These are phyloP conservation scores for Thripadectes ignobilis DNA, from an alignment of 2,797 vertebrate genomes.

Conservation along the genomic window DNA sequence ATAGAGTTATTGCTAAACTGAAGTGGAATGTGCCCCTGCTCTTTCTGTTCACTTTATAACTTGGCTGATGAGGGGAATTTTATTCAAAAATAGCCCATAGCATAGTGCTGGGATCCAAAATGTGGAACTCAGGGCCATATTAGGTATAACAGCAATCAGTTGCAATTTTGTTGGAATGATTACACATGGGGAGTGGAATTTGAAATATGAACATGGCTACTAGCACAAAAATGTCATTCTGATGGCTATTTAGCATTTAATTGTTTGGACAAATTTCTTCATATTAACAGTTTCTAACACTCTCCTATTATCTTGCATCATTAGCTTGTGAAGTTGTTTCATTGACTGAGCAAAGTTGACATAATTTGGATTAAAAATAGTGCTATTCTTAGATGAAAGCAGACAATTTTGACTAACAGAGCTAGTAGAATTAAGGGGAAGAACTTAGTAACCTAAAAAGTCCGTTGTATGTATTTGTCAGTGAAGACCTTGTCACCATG, in stretches of 20 bases:
- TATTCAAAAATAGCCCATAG: constrained; percentile 44
- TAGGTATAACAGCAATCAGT: constrained; percentile 39
- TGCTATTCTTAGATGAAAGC: not conserved
- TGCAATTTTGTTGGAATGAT: constrained; percentile 9
- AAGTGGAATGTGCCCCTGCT: not conserved
- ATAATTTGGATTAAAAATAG: not conserved
- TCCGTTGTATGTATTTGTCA: not conserved
- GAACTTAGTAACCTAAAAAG: not conserved
- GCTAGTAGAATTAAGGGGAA: not conserved
- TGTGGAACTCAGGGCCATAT: constrained; percentile 40
- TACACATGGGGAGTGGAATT: constrained; percentile 25
- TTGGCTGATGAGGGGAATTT: not conserved
- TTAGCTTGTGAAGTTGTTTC: not conserved
- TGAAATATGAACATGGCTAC: not conserved
- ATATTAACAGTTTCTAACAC: not conserved
- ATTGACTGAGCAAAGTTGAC: not conserved
- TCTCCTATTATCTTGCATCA: not conserved
- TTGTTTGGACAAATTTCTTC: not conserved
- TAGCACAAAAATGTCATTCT: not conserved
- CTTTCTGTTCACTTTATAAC: not conserved
- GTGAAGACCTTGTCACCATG: not conserved
- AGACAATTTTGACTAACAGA: not conserved
- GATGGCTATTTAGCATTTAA: not conserved
- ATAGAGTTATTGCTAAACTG: not conserved
- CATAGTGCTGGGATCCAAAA: not conserved